A percentile compares a stretch with the other conserved stretches of the same genome.
phyloP scores from a whole-genome alignment of 2,113 vertebrate genomes.

The Pterocles burchelli region DNA sequence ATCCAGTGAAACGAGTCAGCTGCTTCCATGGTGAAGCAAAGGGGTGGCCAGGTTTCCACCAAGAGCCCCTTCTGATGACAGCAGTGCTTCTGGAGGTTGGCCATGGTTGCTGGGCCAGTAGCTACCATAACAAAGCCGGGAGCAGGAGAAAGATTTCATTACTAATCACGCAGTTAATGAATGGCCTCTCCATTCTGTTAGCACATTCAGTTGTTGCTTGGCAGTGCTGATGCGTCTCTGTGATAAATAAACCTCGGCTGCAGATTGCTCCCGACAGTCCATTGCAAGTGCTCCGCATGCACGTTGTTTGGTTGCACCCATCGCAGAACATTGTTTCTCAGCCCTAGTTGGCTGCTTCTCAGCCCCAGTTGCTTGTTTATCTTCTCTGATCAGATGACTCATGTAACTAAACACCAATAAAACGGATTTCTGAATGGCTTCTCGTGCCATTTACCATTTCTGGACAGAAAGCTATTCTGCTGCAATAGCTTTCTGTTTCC shows the following conservation, averaged over 20 bases:
- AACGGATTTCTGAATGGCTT: conserved; percentile 19
- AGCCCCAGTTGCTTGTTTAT: background rate
- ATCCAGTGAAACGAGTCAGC: background rate
- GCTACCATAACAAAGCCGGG: background rate
- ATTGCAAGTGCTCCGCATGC: background rate
- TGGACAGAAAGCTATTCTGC: background rate
- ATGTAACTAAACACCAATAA: background rate
- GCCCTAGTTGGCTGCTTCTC: background rate
- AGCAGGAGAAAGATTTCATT: background rate
- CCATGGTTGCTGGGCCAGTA: background rate
- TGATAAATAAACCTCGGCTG: background rate
- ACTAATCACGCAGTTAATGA: background rate
- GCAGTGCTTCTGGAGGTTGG: background rate
- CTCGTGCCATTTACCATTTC: background rate
- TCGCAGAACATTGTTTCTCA: background rate
- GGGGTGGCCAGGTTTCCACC: background rate
- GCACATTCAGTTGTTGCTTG: background rate
- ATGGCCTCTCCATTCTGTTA: background rate
- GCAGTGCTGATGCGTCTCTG: background rate
- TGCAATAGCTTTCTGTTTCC: background rate
- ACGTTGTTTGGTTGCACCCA: background rate
- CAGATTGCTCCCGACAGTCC: background rate
- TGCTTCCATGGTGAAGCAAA: background rate
- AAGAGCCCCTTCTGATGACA: background rate
- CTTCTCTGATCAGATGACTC: background rate